phyloP scores from a whole-genome alignment of 2,113 vertebrate species.

The Anoplopoma fimbria region DNA sequence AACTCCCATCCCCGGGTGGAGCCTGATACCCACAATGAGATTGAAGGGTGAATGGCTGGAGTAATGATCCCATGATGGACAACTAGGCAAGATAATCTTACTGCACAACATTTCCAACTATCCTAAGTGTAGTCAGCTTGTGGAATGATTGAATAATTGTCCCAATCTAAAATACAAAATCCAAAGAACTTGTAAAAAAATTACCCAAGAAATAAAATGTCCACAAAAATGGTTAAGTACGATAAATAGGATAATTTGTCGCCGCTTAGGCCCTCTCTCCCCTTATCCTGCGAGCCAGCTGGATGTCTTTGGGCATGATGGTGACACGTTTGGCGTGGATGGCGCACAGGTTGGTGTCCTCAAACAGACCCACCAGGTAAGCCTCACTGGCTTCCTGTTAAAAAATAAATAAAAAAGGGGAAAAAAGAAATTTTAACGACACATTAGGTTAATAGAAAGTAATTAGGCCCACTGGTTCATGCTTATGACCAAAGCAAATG shows the following conservation, averaged over 20 bases:
- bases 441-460: neutral
- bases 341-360: constrained; percentile 86
- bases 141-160: constrained; percentile 80
- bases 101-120: constrained; percentile 60
- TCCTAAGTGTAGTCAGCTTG: constrained; percentile 49
- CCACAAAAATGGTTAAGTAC: constrained; percentile 79
- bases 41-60: constrained; percentile 16
- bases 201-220: constrained; percentile 71
- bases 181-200: constrained; percentile 53
- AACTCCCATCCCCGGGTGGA: constrained; percentile 22
- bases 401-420: fast-evolving
- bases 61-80: constrained; percentile 42
- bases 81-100: constrained; percentile 34
- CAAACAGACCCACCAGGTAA: constrained; percentile 86
- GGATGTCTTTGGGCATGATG: constrained; percentile 89
- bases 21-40: constrained; percentile 20
- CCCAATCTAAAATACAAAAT: constrained; percentile 75
- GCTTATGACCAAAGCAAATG: neutral
- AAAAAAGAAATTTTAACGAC: too few species aligned
- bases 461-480: neutral
- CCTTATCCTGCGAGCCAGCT: constrained; percentile 88
- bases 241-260: constrained; percentile 77
- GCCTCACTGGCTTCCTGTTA: constrained; percentile 84
- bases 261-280: constrained; percentile 83
- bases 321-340: constrained; percentile 86